Percentiles rank a stretch among this genome's conserved stretches.
These are phyloP conservation scores for Chrysopilus asiliformis DNA, from an alignment of 2,888 invertebrate species.

Conservation along the genomic window DNA sequence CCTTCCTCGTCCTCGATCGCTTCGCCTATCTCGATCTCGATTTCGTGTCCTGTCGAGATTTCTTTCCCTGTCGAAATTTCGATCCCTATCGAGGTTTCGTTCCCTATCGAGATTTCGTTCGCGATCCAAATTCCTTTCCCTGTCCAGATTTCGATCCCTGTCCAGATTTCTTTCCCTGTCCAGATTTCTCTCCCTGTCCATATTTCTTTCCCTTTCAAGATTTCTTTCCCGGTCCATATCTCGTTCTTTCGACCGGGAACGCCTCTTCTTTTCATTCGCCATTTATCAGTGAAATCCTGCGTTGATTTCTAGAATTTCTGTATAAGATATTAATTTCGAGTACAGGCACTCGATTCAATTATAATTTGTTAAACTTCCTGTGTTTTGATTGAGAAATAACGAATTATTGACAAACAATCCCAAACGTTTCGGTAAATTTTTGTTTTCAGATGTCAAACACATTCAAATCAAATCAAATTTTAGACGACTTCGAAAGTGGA, in stretches of 20 bases:
- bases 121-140: constrained; percentile 26
- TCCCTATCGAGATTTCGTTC: constrained; percentile 17
- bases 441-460: too few relatives aligned
- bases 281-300: too few relatives aligned
- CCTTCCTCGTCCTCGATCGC: constrained; percentile 27
- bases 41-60: constrained; percentile 14
- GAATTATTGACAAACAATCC: too few relatives aligned
- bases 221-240: constrained; percentile 17
- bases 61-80: constrained; percentile 25
- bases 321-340: too few relatives aligned
- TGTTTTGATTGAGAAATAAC: too few relatives aligned
- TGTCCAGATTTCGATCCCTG: constrained; percentile 14
- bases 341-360: too few relatives aligned
- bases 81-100: constrained; percentile 20
- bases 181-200: constrained; percentile 27
- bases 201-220: constrained; percentile 18
- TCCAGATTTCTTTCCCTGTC: constrained; percentile 20
- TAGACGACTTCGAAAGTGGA: too few relatives aligned
- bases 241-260: constrained; percentile 38
- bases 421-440: too few relatives aligned
- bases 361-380: too few relatives aligned
- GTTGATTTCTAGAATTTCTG: too few relatives aligned
- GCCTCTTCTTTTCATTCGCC: constrained; percentile 40
- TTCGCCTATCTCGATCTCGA: constrained; percentile 18
- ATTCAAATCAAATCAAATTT: too few relatives aligned